Evolutionary conservation across 2,797 vertebrate species (phyloP).

Genomic region (Champsocephalus gunnari): DNA sequence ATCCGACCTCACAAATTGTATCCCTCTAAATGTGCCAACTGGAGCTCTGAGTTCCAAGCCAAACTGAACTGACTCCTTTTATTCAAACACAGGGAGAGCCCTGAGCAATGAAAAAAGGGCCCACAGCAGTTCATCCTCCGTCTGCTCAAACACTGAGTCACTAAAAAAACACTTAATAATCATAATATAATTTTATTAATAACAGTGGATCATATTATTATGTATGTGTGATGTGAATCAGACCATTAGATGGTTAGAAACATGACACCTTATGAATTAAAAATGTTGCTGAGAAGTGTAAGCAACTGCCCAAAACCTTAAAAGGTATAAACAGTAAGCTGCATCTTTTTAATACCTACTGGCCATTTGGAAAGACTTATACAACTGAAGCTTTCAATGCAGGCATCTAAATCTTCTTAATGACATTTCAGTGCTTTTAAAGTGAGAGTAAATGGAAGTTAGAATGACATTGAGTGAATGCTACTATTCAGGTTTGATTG

Average conservation of each 20-base stretch:
- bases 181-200: conserved; percentile 15
- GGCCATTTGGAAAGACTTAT: conserved; percentile 1
- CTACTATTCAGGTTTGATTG: conserved; percentile 51
- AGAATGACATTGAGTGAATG: conserved; percentile 40
- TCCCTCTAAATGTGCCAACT: conserved; percentile 53
- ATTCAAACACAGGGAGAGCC: conserved; percentile 54
- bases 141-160: conserved; percentile 59
- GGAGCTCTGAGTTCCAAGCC: conserved; percentile 47
- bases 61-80: conserved; percentile 58
- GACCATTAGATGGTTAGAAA: too few species aligned
- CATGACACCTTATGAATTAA: background rate
- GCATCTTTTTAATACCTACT: conserved; percentile 11
- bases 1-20: conserved; percentile 50
- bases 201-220: conserved; percentile 5
- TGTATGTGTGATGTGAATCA: background rate
- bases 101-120: conserved; percentile 47
- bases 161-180: conserved; percentile 27
- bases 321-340: background rate
- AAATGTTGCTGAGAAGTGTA: background rate
- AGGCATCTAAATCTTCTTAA: conserved; percentile 8
- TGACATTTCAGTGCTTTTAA: conserved; percentile 31
- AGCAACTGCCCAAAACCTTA: background rate
- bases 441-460: conserved; percentile 30
- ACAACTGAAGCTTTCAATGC: background rate
- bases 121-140: conserved; percentile 52